Evolutionary conservation across 2,797 vertebrate genomes (phyloP), one percentile per base, ranked within the genome.

Genomic region (Smutsia temminckii): DNA sequence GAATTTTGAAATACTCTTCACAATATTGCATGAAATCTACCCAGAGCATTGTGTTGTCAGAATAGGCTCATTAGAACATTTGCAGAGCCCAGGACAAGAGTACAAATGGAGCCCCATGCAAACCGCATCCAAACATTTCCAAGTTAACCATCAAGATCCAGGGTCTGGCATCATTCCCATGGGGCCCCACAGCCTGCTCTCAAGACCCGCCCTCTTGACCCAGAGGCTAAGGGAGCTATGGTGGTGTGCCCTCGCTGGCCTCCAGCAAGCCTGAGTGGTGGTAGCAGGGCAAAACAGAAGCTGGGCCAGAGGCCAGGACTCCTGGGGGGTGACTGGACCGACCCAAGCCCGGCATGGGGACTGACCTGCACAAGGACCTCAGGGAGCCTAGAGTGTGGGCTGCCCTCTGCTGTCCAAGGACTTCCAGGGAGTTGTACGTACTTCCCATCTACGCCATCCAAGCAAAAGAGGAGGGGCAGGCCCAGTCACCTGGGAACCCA

Each of bases 301-400:
- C 34, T 0, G 51, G 81, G 18, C 61, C 17, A 17, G 17, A 2
- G 8, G 27, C 34, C 32, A 46, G 34, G 66, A 32, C 27, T n/a
- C 55, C 14, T 12, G 6, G 23, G 23, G 14, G 40, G 8, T 16
- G 21, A 53, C 0, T 0, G 2, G 42, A 27, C 29, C 29, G 10
- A 11, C 16, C 51, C 34, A 55, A 21, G 63, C 21, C 40, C 40
- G n/a, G 55, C 27, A 20, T 4, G 14, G 32, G 64, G 21, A 75
- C 25, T 51, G 23, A 61, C 57, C 18, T 21, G 37, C 27, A 14
- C 51, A 8, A 63, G 29, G 10, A 81, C 37, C 66, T 5, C 32
- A 46, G 68, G 37, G 34, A 42, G 14, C n/a, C 0, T 1, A 6
- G 7, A 5, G 11, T 23, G 4, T 32, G 69, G 42, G 14, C 18